phyloP scores from a whole-genome alignment of 1,140 invertebrate species.

The Harlomillsia oculata region DNA sequence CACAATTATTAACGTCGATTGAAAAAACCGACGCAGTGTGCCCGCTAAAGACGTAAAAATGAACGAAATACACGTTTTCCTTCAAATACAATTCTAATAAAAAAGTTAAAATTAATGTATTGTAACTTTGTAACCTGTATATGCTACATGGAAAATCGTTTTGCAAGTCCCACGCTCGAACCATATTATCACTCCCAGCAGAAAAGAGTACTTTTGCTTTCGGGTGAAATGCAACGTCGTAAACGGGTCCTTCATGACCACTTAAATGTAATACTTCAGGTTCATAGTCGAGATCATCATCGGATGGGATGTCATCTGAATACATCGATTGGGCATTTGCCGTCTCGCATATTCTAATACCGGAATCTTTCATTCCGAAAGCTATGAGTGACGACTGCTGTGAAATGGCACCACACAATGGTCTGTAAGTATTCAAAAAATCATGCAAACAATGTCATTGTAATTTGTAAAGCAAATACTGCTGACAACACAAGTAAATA shows the following conservation, averaged over 20 bases:
- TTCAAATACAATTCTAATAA: conserved; percentile 3
- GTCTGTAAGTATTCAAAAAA: conserved; percentile 12
- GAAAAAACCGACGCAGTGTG: conserved; percentile 37
- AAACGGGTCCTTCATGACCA: conserved; percentile 30
- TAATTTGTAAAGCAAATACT: background rate
- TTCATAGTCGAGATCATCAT: background rate
- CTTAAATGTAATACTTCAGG: conserved; percentile 1
- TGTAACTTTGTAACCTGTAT: conserved; percentile 48
- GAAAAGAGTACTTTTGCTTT: conserved; percentile 31
- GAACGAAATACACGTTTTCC: conserved; percentile 18
- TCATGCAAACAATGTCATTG: background rate
- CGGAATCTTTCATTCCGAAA: conserved; percentile 23
- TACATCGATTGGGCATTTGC: background rate
- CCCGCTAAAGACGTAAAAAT: conserved; percentile 40
- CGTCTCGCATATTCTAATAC: conserved; percentile 16
- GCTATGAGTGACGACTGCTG: conserved; percentile 21
- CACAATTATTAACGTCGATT: conserved; percentile 24
- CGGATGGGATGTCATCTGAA: conserved; percentile 1
- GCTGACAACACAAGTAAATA: background rate
- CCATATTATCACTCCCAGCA: conserved; percentile 60
- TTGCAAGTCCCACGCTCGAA: conserved; percentile 57
- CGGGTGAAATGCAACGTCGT: conserved; percentile 31
- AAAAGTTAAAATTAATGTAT: background rate
- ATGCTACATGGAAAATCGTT: conserved; percentile 53
- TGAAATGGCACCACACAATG: conserved; percentile 25